Evolutionary conservation across 2,797 vertebrate genomes (phyloP).

Genomic region (Poeciliopsis presidionis): DNA sequence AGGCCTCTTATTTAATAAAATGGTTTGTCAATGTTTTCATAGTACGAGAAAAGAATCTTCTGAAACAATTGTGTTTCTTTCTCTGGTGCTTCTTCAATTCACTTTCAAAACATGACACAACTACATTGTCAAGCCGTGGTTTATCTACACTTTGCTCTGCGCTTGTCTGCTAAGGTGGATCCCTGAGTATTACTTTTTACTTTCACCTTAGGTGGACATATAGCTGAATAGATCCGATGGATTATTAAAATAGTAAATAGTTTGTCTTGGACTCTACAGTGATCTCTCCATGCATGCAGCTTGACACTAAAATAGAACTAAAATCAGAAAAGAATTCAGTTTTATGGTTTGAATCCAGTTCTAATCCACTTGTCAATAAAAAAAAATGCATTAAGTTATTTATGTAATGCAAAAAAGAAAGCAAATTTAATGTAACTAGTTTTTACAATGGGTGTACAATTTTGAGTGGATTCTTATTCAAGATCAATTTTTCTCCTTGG

Average conservation of each 20-base stretch:
- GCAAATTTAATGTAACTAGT: not conserved
- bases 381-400: not conserved
- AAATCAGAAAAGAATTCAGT: not conserved
- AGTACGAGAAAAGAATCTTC: too few species aligned
- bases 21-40: too few species aligned
- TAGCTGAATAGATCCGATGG: constrained; percentile 1
- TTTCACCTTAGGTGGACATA: not conserved
- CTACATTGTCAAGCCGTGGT: too few species aligned
- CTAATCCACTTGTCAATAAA: not conserved
- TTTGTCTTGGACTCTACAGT: constrained; percentile 1
- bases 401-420: not conserved
- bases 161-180: too few species aligned
- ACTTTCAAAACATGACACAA: too few species aligned
- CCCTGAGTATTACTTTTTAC: too few species aligned
- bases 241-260: not conserved
- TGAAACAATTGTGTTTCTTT: too few species aligned
- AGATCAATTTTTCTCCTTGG: not conserved
- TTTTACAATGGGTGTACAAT: not conserved
- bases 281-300: not conserved
- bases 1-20: too few species aligned
- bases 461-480: not conserved
- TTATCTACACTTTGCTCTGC: too few species aligned
- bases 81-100: too few species aligned
- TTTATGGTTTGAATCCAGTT: not conserved
- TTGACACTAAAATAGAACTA: not conserved